A percentile compares a stretch with the other conserved stretches of the same genome.
These are phyloP conservation scores for Pristionchus entomophagus DNA, from an alignment of 2,888 invertebrate genomes.

Conservation along the genomic window DNA sequence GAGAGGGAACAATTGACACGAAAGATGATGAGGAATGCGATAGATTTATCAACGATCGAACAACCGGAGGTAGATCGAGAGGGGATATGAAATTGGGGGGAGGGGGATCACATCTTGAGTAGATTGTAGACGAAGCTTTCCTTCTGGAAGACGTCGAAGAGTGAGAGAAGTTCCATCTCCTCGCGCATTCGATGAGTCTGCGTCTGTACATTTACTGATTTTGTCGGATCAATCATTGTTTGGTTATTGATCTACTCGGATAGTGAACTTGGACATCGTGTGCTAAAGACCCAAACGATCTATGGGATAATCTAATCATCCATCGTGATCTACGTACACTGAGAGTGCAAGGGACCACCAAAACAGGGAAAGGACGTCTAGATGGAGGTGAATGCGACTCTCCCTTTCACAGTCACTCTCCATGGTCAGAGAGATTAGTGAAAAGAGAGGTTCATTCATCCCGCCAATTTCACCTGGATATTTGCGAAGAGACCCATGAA, in stretches of 20 bases:
- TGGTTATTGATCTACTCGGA: background rate
- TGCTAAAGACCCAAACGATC: too few relatives aligned
- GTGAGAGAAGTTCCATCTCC: constrained; percentile 52
- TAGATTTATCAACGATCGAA: too few relatives aligned
- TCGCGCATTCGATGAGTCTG: constrained; percentile 51
- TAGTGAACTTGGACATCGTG: background rate
- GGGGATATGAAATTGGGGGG: background rate
- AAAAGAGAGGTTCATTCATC: too few relatives aligned
- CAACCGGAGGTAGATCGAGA: background rate
- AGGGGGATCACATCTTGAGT: constrained; percentile 33
- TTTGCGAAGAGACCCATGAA: constrained; percentile 52
- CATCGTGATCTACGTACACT: background rate
- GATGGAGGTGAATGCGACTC: background rate
- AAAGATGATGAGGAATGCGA: too few relatives aligned
- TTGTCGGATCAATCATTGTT: constrained; percentile 23
- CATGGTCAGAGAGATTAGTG: too few relatives aligned
- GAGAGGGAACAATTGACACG: background rate
- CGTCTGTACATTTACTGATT: constrained; percentile 50
- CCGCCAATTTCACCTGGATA: constrained; percentile 44
- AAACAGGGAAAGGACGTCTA: background rate
- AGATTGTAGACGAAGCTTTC: constrained; percentile 51
- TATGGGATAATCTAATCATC: background rate
- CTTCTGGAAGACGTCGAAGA: constrained; percentile 51
- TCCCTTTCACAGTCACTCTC: background rate
- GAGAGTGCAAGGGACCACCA: background rate